These are phyloP conservation scores for Coleophora deauratella DNA, from an alignment of 2,888 invertebrate species.

Conservation along the genomic window DNA sequence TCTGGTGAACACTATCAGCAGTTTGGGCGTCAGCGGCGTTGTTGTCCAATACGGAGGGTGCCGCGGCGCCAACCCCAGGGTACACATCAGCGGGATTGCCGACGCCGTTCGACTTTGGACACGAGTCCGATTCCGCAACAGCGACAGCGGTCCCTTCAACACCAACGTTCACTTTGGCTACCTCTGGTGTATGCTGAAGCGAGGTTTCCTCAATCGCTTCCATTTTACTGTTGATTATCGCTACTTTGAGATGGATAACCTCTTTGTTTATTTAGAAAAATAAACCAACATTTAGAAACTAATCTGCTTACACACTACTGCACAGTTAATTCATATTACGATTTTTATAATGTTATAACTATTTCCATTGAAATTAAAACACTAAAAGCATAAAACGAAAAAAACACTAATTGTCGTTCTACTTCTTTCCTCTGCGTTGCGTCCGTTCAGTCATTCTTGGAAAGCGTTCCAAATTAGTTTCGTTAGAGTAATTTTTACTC, in stretches of 20 bases:
- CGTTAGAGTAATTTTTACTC: too few relatives aligned
- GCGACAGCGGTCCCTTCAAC: conserved; percentile 26
- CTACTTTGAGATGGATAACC: conserved; percentile 25
- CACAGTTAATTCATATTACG: conserved; percentile 5
- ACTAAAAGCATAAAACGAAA: background rate
- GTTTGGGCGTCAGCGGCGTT: conserved; percentile 10
- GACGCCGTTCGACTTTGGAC: conserved; percentile 56
- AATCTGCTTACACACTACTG: conserved; percentile 1
- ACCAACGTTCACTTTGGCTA: conserved; percentile 29
- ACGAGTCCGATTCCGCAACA: conserved; percentile 34
- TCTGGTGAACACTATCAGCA: background rate
- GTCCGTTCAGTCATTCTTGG: conserved; percentile 4
- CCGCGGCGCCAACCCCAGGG: too few relatives aligned
- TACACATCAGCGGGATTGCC: conserved; percentile 24
- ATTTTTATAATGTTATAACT: conserved; percentile 1
- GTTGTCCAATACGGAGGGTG: conserved; percentile 5
- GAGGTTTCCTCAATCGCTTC: conserved; percentile 36
- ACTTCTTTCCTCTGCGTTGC: conserved; percentile 7
- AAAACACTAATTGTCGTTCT: background rate
- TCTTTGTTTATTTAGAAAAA: conserved; percentile 27
- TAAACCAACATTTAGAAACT: conserved; percentile 30
- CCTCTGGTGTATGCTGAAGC: conserved; percentile 26
- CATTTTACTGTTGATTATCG: conserved; percentile 25
- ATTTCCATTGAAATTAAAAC: conserved; percentile 1
- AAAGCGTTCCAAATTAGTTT: too few relatives aligned